Evolutionary conservation across 1,140 invertebrate genomes (phyloP).

Genomic region (Zaprionus vittiger): DNA sequence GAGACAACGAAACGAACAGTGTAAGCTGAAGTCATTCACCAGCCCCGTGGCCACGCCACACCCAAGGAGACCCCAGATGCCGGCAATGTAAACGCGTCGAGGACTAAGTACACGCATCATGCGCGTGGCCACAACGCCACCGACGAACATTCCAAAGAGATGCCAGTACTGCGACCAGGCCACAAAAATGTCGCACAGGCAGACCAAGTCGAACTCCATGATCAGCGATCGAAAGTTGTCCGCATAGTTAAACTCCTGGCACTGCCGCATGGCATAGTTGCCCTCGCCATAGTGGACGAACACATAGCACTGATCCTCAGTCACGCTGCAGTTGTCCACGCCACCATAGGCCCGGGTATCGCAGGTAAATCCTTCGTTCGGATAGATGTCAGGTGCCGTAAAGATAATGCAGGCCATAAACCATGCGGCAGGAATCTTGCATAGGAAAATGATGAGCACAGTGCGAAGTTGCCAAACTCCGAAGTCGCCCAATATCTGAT

Average conservation of each 20-base stretch:
- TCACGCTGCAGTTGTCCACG: slow-evolving; percentile 48
- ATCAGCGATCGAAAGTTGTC: slow-evolving; percentile 72
- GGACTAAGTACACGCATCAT: slow-evolving; percentile 82
- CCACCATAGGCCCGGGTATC: slow-evolving; percentile 41
- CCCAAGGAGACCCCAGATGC: slow-evolving; percentile 72
- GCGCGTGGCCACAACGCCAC: slow-evolving; percentile 81
- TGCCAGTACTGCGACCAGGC: slow-evolving; percentile 85
- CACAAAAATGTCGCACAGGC: slow-evolving; percentile 83
- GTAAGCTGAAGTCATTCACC: slow-evolving; percentile 77
- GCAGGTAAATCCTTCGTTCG: slow-evolving; percentile 64
- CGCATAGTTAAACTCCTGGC: slow-evolving; percentile 65
- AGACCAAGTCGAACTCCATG: slow-evolving; percentile 84
- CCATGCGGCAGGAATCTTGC: slow-evolving; percentile 85
- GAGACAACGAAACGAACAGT: slow-evolving; percentile 78
- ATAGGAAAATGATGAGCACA: slow-evolving; percentile 79
- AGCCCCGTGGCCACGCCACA: slow-evolving; percentile 77
- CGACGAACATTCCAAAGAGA: slow-evolving; percentile 83
- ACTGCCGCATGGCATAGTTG: slow-evolving; percentile 61
- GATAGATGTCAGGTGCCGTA: slow-evolving; percentile 76
- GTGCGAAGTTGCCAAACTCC: slow-evolving; percentile 84
- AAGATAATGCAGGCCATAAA: slow-evolving; percentile 84
- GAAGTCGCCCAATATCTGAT: slow-evolving; percentile 74
- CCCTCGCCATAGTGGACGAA: slow-evolving; percentile 54
- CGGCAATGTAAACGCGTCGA: slow-evolving; percentile 71
- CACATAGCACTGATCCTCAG: slow-evolving; percentile 70